phyloP scores from a whole-genome alignment of 1,140 invertebrate genomes.

The Liolophura sinensis region DNA sequence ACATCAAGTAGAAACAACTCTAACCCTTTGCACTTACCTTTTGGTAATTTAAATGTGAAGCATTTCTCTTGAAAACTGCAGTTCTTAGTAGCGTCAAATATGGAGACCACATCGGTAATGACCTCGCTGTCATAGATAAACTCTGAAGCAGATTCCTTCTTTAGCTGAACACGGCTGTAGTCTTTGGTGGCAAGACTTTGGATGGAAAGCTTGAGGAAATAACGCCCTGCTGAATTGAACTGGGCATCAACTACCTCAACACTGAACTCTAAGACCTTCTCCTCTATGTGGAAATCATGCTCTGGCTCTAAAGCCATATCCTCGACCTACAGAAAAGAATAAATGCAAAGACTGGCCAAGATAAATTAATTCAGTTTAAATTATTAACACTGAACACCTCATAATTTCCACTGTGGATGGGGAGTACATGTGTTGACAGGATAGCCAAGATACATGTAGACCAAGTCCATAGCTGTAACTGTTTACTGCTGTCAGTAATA shows the following conservation, averaged over 20 bases:
- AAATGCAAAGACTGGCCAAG: too few species aligned
- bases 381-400: too few species aligned
- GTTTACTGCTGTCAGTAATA: too few species aligned
- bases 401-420: too few species aligned
- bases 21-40: conserved; percentile 21
- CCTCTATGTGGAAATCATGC: conserved; percentile 16
- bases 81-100: conserved; percentile 22
- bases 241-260: conserved; percentile 40
- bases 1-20: too few species aligned
- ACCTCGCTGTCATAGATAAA: conserved; percentile 25
- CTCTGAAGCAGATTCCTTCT: conserved; percentile 13
- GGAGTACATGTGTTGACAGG: too few species aligned
- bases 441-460: too few species aligned
- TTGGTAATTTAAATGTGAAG: conserved; percentile 38
- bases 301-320: too few species aligned
- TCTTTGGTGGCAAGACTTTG: conserved; percentile 35
- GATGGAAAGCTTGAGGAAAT: conserved; percentile 39
- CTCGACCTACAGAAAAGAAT: too few species aligned
- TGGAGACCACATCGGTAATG: conserved; percentile 32
- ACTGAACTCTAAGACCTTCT: conserved; percentile 37
- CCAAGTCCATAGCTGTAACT: too few species aligned
- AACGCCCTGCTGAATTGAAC: conserved; percentile 43
- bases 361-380: too few species aligned
- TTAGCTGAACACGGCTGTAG: conserved; percentile 28
- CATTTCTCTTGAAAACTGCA: conserved; percentile 31